Evolutionary conservation across 1,140 invertebrate species (phyloP), one percentile per base, ranked within the genome.

Genomic region (Drosophila biarmipes): DNA sequence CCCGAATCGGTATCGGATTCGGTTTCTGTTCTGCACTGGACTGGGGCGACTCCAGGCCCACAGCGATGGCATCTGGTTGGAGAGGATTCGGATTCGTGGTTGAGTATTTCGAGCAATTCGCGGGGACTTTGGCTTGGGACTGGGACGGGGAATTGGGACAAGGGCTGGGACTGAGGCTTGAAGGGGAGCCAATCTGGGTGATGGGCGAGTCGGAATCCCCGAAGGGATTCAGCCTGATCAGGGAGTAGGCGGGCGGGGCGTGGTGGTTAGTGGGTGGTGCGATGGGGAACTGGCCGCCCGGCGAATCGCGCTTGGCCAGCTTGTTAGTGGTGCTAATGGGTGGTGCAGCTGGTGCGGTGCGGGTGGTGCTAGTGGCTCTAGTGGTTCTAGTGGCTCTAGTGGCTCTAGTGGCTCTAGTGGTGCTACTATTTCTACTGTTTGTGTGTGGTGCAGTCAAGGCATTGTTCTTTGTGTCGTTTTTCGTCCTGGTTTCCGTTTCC

Each of bases 21-120:
- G 68, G 42, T 37, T 61, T 62, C 56, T 51, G 71, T 21, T 55
- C 62, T 58, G 48, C 45, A 63, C 55, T 62, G 72, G 58, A 29
- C 29, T 29, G 29, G 7, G 29, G 7, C 2, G 29, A 43, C 62
- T 85, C 80, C 57, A 80, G 55, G 53, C 71, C 90, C 73, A 91
- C 90, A 34, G 84, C 90, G 68, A 91, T 91, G 76, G 74, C 87
- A 91, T 91, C 90, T 91, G 89, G 59, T 91, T 74, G 77, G 73
- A 85, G 90, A 89, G 86, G 82, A 90, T 76, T 73, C 78, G 75
- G 62, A 80, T 67, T 78, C 75, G 76, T 67, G 72, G 58, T 82
- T 82, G 77, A 84, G 54, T 91, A 81, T 87, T 86, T 77, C 51
- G 64, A 34, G 66, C 64, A 71, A 56, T 69, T 69, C 35, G 49